A percentile compares a stretch with the other conserved stretches of the same genome.
Evolutionary conservation across 2,888 invertebrate genomes (phyloP).

Genomic region (Trilocha varians): DNA sequence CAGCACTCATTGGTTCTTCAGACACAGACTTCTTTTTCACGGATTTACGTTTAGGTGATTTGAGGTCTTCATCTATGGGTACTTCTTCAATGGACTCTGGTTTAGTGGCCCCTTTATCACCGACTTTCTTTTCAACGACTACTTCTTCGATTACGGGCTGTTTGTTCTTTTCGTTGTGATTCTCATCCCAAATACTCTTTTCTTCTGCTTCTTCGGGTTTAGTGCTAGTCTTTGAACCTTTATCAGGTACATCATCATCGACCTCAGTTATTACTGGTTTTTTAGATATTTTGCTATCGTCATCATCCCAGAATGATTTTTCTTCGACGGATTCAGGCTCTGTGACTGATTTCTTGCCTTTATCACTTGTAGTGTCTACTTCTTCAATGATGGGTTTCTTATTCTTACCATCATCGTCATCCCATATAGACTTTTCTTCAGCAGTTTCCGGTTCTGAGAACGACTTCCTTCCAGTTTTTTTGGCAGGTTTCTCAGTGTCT

Average conservation of each 20-base stretch:
- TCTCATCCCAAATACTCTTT: constrained; percentile 58
- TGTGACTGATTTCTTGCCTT: constrained; percentile 35
- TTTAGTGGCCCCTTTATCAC: constrained; percentile 40
- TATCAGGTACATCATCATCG: constrained; percentile 23
- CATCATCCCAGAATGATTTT: constrained; percentile 48
- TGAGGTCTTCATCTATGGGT: constrained; percentile 42
- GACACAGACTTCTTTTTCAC: constrained; percentile 50
- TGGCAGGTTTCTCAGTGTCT: constrained; percentile 20
- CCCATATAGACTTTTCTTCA: constrained; percentile 31
- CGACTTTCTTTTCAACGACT: constrained; percentile 34
- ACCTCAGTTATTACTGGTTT: constrained; percentile 34
- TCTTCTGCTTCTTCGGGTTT: constrained; percentile 43
- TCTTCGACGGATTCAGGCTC: constrained; percentile 41
- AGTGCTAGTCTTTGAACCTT: constrained; percentile 37
- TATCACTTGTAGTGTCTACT: constrained; percentile 19
- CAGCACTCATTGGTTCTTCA: constrained; percentile 66
- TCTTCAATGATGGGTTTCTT: constrained; percentile 29
- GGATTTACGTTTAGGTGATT: constrained; percentile 56
- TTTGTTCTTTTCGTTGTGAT: constrained; percentile 42
- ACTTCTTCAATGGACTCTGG: constrained; percentile 53
- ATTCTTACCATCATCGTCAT: constrained; percentile 19
- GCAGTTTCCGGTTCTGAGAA: constrained; percentile 21
- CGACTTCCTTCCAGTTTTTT: constrained; percentile 13
- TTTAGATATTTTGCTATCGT: constrained; percentile 28
- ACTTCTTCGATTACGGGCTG: constrained; percentile 41